Evolutionary conservation across 2,888 invertebrate genomes (phyloP).

Genomic region (Pteria penguin): DNA sequence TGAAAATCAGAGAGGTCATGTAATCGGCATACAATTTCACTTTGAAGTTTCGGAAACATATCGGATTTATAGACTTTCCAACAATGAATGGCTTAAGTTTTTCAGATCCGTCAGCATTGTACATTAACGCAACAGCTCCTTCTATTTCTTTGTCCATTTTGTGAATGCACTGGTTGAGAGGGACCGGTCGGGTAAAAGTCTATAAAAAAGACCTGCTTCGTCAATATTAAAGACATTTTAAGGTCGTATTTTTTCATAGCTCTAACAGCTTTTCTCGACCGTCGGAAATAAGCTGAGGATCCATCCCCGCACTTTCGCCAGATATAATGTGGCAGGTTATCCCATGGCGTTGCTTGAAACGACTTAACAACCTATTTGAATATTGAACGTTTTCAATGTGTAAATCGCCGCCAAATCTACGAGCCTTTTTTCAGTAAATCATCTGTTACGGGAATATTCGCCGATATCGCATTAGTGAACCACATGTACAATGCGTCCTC

Average conservation of each 20-base stretch:
- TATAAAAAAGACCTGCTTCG: slow-evolving; percentile 3
- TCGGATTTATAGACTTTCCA: background rate
- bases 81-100: background rate
- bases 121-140: background rate
- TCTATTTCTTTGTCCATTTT: background rate
- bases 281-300: background rate
- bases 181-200: background rate
- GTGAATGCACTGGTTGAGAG: background rate
- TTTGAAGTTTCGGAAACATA: background rate
- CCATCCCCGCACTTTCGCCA: slow-evolving; percentile 16
- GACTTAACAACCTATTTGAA: slow-evolving; percentile 2
- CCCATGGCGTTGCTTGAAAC: slow-evolving; percentile 1
- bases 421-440: slow-evolving; percentile 10
- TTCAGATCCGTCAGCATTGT: background rate
- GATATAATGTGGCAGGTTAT: slow-evolving; percentile 10
- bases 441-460: slow-evolving; percentile 9
- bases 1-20: slow-evolving; percentile 44
- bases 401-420: slow-evolving; percentile 5
- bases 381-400: background rate
- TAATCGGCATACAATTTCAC: background rate
- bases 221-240: slow-evolving; percentile 14
- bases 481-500: slow-evolving; percentile 3
- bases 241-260: background rate
- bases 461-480: slow-evolving; percentile 1
- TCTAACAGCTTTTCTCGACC: background rate